Conservation (phyloP, 2,797 vertebrate species). For the Uromys caudimaculatus region DNA sequence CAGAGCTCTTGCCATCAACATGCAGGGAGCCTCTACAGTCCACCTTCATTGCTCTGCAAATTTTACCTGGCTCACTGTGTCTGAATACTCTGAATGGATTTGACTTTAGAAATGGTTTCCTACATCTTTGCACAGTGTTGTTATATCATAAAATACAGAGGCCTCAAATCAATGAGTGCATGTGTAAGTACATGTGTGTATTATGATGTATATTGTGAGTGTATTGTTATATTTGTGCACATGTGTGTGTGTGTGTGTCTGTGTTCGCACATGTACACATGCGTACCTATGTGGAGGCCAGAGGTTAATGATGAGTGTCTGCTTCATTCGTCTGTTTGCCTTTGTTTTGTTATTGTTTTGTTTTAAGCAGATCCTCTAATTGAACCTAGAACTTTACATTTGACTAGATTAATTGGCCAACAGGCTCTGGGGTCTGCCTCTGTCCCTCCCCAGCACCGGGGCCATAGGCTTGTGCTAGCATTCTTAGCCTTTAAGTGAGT, state of each 20-base stretch:
- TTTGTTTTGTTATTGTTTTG: background rate
- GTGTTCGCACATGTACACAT: background rate
- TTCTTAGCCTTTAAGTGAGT: background rate
- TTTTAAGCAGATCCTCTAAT: background rate
- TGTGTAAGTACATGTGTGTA: background rate
- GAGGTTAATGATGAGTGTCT: background rate
- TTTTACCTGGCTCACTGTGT: background rate
- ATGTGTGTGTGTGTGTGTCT: background rate
- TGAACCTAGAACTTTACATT: background rate
- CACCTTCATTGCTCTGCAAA: background rate
- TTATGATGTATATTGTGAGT: background rate
- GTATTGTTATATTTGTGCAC: background rate
- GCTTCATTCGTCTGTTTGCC: background rate
- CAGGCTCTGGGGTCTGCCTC: background rate
- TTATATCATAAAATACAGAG: conserved; percentile 67
- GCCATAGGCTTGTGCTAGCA: background rate
- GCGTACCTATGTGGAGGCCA: background rate
- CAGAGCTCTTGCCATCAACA: background rate
- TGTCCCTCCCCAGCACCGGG: background rate
- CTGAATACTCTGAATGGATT: conserved; percentile 52
- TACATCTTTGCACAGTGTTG: conserved; percentile 32
- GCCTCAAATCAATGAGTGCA: conserved; percentile 69
- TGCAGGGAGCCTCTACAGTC: too few species aligned
- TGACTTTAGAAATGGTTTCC: conserved; percentile 61
- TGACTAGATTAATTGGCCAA: background rate